Conservation (phyloP, 2,888 invertebrate genomes). For the Pristionchus fissidentatus region DNA sequence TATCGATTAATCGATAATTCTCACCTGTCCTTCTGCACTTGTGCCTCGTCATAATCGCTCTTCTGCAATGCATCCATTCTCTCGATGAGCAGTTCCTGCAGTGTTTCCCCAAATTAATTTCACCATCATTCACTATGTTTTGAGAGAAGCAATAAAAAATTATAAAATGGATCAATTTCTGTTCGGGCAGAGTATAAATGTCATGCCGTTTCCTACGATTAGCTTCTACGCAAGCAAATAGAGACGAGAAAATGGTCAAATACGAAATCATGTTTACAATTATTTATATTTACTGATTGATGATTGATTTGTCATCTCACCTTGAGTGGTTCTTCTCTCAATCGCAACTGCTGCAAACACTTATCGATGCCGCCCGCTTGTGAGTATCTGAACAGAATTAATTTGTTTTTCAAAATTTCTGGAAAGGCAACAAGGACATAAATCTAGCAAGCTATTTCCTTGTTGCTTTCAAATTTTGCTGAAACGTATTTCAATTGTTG, state of each 20-base stretch:
- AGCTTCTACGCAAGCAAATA: no score
- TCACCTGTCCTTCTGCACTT: constrained; percentile 39
- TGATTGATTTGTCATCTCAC: not conserved
- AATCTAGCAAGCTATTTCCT: no score
- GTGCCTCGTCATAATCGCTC: constrained; percentile 42
- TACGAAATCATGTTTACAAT: no score
- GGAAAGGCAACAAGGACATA: no score
- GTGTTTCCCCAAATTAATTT: constrained; percentile 13
- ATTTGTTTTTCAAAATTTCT: not conserved
- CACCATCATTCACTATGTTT: not conserved
- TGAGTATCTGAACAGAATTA: constrained; percentile 19
- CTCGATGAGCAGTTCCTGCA: constrained; percentile 42
- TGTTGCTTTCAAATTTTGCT: no score
- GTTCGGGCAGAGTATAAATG: no score
- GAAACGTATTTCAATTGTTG: no score
- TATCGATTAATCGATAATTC: no score
- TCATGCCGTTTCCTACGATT: not conserved
- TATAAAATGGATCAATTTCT: no score
- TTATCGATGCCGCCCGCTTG: constrained; percentile 45
- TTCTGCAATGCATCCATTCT: constrained; percentile 45
- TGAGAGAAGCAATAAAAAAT: not conserved
- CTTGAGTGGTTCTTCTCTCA: constrained; percentile 43
- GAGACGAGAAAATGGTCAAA: no score
- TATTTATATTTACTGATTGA: not conserved
- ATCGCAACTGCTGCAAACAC: constrained; percentile 23